Conservation (phyloP, 2,888 invertebrate species). For the Acrobasis suavella region DNA sequence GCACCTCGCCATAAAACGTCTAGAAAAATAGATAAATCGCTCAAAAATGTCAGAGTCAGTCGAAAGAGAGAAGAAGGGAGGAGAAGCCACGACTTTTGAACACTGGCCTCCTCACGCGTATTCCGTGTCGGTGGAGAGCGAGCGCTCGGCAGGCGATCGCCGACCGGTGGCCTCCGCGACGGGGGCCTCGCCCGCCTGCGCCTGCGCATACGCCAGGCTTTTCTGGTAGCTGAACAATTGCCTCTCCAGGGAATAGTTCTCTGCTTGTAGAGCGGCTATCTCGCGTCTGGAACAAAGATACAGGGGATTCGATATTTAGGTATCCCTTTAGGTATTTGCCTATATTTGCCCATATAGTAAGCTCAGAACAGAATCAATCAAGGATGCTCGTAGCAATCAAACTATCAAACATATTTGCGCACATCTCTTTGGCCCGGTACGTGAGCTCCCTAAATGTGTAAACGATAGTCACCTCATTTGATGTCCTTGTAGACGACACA, state of each 20-base stretch:
- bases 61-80: constrained; percentile 74
- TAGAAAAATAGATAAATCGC: constrained; percentile 83
- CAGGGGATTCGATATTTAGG: neutral
- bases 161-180: constrained; percentile 57
- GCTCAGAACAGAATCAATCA: too few species aligned
- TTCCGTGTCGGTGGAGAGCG: constrained; percentile 87
- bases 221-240: constrained; percentile 92
- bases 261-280: constrained; percentile 90
- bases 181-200: constrained; percentile 79
- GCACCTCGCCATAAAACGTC: constrained; percentile 80
- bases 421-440: too few species aligned
- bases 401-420: too few species aligned
- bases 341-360: too few species aligned
- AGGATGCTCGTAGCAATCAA: too few species aligned
- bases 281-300: constrained; percentile 84
- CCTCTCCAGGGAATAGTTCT: constrained; percentile 91
- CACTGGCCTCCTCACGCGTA: constrained; percentile 84
- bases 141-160: constrained; percentile 82
- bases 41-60: constrained; percentile 82
- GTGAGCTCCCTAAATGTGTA: too few species aligned
- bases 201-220: constrained; percentile 88
- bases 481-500: constrained; percentile 89
- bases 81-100: constrained; percentile 43
- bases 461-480: constrained; percentile 87
- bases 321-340: neutral